These are phyloP conservation scores for Stomatorhinus ivindoensis DNA, from an alignment of 2,113 vertebrate genomes.

Conservation along the genomic window DNA sequence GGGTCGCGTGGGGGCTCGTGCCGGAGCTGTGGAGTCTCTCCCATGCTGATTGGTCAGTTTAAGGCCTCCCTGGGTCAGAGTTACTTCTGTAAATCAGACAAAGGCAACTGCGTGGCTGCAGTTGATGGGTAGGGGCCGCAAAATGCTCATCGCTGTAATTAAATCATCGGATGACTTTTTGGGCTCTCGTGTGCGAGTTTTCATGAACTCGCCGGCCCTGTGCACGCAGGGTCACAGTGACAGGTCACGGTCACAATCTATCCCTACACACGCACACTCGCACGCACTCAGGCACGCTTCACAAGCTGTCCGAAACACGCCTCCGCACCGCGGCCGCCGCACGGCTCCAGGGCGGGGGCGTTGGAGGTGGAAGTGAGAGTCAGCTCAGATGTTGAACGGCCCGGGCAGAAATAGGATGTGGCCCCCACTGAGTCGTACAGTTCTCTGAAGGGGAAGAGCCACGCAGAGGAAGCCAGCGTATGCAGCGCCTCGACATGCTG, in stretches of 20 bases:
- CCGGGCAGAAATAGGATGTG: slow-evolving; percentile 12
- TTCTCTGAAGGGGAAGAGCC: not conserved
- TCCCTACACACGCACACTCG: not conserved
- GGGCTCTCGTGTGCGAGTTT: not conserved
- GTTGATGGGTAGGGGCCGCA: not conserved
- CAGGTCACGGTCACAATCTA: not conserved
- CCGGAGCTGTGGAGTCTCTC: not conserved
- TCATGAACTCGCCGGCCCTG: not conserved
- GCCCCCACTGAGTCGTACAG: not conserved
- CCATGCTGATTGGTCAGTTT: not conserved
- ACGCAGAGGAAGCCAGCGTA: not conserved
- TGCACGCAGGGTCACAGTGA: not conserved
- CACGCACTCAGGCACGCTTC: not conserved
- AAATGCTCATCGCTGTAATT: not conserved
- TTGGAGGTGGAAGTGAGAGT: not conserved
- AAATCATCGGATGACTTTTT: not conserved
- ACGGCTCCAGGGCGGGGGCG: not conserved
- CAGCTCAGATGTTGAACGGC: not conserved
- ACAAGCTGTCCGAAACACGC: not conserved
- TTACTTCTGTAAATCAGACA: slow-evolving; percentile 1
- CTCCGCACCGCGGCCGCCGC: not conserved
- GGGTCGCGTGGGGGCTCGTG: not conserved
- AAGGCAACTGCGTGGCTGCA: not conserved
- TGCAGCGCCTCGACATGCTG: not conserved
- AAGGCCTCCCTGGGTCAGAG: not conserved